Conservation (phyloP, 2,888 invertebrate species). For the Drosophila paramelanica region DNA sequence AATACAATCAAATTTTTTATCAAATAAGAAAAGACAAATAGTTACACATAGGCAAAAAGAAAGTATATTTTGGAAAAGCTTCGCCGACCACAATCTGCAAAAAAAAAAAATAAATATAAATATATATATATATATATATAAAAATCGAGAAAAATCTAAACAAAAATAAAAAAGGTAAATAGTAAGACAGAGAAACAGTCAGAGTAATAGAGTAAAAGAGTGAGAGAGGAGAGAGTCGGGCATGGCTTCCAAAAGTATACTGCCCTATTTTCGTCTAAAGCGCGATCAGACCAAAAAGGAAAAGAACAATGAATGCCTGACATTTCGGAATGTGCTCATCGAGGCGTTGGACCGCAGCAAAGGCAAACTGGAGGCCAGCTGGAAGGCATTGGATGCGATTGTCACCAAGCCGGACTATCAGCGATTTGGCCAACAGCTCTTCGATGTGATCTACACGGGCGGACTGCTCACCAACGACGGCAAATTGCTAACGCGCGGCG, state of each 20-base stretch:
- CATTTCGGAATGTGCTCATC: constrained; percentile 27
- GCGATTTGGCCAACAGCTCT: constrained; percentile 2
- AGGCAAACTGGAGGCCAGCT: constrained; percentile 44
- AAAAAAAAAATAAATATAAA: too few relatives aligned
- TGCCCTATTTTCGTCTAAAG: constrained; percentile 18
- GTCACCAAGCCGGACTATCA: constrained; percentile 18
- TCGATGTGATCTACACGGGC: constrained; percentile 41
- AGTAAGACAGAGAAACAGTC: neutral
- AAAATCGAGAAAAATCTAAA: neutral
- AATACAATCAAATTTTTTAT: neutral
- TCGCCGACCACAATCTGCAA: neutral
- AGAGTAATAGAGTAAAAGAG: too few relatives aligned
- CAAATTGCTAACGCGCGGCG: neutral
- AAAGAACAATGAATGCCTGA: constrained; percentile 12
- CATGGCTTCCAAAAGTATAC: constrained; percentile 25
- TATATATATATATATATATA: neutral
- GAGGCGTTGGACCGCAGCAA: constrained; percentile 31
- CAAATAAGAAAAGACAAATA: neutral
- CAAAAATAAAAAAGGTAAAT: neutral
- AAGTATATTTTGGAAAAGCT: neutral
- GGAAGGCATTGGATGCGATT: constrained; percentile 31
- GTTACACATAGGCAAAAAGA: neutral
- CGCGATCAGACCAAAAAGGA: constrained; percentile 1
- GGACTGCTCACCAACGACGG: constrained; percentile 16
- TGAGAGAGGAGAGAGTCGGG: neutral